Base-by-base conservation (phyloP, 2,113 vertebrate species). In the Phainopepla nitens region DNA sequence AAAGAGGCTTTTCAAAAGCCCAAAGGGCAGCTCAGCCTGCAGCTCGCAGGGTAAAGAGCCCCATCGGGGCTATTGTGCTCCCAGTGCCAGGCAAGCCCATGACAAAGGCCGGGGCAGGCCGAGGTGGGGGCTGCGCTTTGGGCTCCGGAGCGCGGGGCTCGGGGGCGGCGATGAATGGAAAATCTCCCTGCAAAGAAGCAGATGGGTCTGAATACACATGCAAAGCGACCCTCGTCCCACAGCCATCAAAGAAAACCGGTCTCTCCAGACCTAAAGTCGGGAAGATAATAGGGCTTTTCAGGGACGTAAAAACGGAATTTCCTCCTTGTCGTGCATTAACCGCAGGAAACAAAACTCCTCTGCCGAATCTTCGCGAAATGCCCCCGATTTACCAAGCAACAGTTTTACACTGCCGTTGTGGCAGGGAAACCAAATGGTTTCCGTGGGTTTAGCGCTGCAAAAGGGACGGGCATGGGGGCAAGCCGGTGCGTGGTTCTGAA, bases 1-100 rank as follows among this genome's bases (percentile, higher is more conserved):
- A 89, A 91, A 92, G 28, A 66, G 41, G 69, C 69, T 90, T 96
- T 94, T 95, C 24, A 60, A 56, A 87, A 86, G 56, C 86, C 73
- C 84, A 39, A 78, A 88, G 88, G 58, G 79, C 91, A 62, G 82
- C 64, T 65, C n/a, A 22, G 79, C 45, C 5, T 3, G 75, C 8
- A 6, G 73, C 49, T 65, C 41, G 65, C 28, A 35, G 66, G 62
- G 33, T 28, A 10, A 69, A 54, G 50, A 82, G 84, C 57, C 87
- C 47, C 79, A 18, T 54, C 78, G 9, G 70, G 66, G 36, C 66
- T 87, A 73, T 94, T 96, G 82, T 94, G 78, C 3, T 50, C 1
- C 45, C 73, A 2, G 0, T 19, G 77, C 35, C 73, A 6, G 21
- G 57, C 50, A 5, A 45, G 33, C 1, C 84, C 70, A 1, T 28